phyloP scores from a whole-genome alignment of 2,113 vertebrate genomes.

The Orientallactaga bullata region DNA sequence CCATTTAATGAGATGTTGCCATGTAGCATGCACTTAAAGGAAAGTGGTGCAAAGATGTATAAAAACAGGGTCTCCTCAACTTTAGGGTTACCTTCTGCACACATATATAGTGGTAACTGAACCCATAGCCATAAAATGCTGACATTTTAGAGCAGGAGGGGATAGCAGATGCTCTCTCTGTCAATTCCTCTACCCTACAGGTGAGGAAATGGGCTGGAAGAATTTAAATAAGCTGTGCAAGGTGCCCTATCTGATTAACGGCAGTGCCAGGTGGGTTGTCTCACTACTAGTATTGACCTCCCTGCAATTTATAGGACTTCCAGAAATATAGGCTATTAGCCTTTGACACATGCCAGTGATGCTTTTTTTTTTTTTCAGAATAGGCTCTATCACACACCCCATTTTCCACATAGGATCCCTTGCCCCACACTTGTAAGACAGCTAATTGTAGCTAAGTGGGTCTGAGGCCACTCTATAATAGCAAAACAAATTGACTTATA shows the following conservation, averaged over 20 bases:
- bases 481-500: conserved; percentile 14
- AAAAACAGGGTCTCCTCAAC: conserved; percentile 10
- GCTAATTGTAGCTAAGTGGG: background rate
- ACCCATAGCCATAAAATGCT: background rate
- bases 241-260: background rate
- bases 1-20: conserved; percentile 17
- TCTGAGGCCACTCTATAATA: background rate
- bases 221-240: conserved; percentile 7
- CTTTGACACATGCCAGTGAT: background rate
- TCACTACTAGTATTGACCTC: background rate
- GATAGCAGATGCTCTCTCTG: background rate
- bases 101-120: background rate
- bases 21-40: background rate
- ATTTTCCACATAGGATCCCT: background rate
- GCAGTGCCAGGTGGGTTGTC: background rate
- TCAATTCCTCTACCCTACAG: background rate
- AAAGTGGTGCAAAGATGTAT: background rate
- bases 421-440: background rate
- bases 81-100: background rate
- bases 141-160: conserved; percentile 47
- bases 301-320: conserved; percentile 11
- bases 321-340: background rate
- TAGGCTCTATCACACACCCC: background rate
- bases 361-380: background rate
- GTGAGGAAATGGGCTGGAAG: conserved; percentile 47